Base-by-base conservation (phyloP, 1,140 invertebrate genomes). In the Drosophila tristis region DNA sequence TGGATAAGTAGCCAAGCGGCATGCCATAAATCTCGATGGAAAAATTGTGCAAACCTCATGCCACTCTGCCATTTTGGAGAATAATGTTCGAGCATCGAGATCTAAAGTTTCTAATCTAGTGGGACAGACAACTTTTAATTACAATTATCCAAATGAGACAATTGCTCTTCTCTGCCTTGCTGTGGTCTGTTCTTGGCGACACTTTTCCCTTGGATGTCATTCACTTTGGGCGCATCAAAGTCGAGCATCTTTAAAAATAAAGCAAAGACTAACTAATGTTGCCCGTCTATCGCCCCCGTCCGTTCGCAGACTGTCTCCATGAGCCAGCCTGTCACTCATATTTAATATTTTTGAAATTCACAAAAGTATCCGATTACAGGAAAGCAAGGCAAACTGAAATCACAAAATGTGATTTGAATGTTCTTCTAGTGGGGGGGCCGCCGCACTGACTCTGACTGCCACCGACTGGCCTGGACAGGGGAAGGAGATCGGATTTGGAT, bases 351-450 rank as follows among this genome's bases (percentile, higher is more conserved):
- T 76, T 35, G 71, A 90, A 91, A 87, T 90, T 86, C 85, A 87
- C 85, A 90, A 90, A 90, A 90, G 87, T 90, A 90, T 90, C 87
- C 66, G 56, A 82, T 90, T 81, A 90, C 87, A 90, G 87, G 87
- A 90, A 90, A 90, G 80, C 80, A 67, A 89, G 79, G 78, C 85
- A 89, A 82, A 90, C 85, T 87, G 84, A 87, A 87, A 87, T 87
- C 82, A 87, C 82, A 87, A 87, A 89, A 82, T 82, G 74, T 87
- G 84, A 84, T 87, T 87, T 87, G 29, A 50, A 48, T 26, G 63
- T 39, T 39, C 35, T 49, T 59, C 54, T 73, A 86, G 61, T 78
- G 63, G 77, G 76, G 76, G 78, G 73, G 65, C 54, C 39, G 53
- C 26, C 50, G 53, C 48, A 62, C 31, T 63, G 51, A 43, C 60